These are phyloP conservation scores for Gobio gobio DNA, from an alignment of 2,113 vertebrate genomes.

Conservation along the genomic window DNA sequence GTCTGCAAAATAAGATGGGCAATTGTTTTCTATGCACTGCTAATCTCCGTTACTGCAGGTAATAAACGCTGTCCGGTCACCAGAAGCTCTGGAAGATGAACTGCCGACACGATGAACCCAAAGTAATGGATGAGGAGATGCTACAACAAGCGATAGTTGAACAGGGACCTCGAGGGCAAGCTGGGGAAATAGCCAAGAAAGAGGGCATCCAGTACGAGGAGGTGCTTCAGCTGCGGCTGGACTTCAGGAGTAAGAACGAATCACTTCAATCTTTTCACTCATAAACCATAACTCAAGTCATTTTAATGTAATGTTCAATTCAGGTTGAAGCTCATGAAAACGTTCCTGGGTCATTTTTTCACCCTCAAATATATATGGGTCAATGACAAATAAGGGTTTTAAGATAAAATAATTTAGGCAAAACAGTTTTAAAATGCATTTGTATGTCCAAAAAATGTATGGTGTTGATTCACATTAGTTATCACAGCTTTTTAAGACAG, in stretches of 20 bases:
- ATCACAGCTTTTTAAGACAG: no score
- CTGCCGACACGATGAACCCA: conserved; percentile 68
- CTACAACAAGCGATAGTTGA: conserved; percentile 77
- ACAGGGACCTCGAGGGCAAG: conserved; percentile 71
- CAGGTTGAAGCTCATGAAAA: no score
- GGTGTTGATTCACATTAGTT: no score
- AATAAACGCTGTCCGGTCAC: background rate
- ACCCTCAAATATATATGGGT: no score
- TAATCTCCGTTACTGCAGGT: background rate
- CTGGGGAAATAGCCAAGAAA: conserved; percentile 62
- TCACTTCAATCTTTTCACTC: background rate
- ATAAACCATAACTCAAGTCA: background rate
- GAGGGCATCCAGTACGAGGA: conserved; percentile 76
- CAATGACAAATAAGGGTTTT: no score
- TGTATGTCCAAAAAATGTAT: no score
- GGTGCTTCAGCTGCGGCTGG: conserved; percentile 78
- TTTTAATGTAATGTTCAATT: background rate
- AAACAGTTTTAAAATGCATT: no score
- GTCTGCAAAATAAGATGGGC: background rate
- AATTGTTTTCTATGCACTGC: background rate
- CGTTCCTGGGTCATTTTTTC: background rate
- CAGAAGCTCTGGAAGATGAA: conserved; percentile 66
- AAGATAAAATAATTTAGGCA: no score
- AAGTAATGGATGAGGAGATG: conserved; percentile 80
- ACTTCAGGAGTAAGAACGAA: conserved; percentile 80